Evolutionary conservation across 1,140 invertebrate genomes (phyloP).

Genomic region (Tetragnatha versicolor): DNA sequence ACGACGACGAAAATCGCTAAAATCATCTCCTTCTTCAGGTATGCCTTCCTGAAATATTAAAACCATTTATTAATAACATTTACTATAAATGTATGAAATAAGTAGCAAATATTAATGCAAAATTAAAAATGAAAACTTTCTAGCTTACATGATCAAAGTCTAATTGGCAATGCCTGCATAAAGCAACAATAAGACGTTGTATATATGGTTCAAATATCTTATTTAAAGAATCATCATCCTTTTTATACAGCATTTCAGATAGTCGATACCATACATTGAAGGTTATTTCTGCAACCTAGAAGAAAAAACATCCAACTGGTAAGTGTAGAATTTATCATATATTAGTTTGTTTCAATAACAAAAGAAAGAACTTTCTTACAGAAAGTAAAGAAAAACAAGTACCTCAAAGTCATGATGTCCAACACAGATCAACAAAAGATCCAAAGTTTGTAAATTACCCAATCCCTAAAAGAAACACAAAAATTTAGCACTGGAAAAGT

Average conservation of each 20-base stretch:
- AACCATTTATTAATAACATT: neutral
- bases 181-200: slow-evolving; percentile 82
- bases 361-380: neutral
- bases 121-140: slow-evolving; percentile 38
- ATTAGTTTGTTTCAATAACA: neutral
- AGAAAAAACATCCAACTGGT: slow-evolving; percentile 6
- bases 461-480: slow-evolving; percentile 62
- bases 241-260: slow-evolving; percentile 92
- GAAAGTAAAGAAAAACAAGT: slow-evolving; percentile 45
- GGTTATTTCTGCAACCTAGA: slow-evolving; percentile 92
- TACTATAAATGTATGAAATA: neutral
- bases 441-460: slow-evolving; percentile 83
- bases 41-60: slow-evolving; percentile 73
- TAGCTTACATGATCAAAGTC: slow-evolving; percentile 83
- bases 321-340: too few relatives aligned
- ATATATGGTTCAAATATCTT: slow-evolving; percentile 87
- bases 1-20: slow-evolving; percentile 85
- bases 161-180: slow-evolving; percentile 88
- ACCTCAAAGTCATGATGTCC: slow-evolving; percentile 97
- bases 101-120: neutral
- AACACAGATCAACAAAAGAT: slow-evolving; percentile 89
- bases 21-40: slow-evolving; percentile 87
- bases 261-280: slow-evolving; percentile 97
- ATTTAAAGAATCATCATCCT: slow-evolving; percentile 80
- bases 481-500: too few relatives aligned